These are phyloP conservation scores for Oopsacas minuta DNA, from an alignment of 37 sponge, comb jelly and placozoan species.

Conservation along the genomic window DNA sequence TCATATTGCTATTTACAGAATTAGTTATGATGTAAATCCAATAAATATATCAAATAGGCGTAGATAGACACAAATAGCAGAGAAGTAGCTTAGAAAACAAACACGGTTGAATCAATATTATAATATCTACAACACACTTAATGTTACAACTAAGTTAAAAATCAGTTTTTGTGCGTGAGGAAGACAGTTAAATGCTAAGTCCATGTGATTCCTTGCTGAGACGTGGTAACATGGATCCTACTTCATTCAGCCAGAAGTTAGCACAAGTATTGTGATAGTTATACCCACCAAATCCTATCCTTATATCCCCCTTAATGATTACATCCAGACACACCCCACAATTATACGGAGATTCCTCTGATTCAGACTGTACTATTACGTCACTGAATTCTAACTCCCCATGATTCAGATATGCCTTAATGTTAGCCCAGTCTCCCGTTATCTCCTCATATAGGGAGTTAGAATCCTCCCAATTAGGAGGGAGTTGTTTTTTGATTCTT, in stretches of 20 bases:
- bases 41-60: too few species aligned
- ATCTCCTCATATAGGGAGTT: not conserved
- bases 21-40: not conserved
- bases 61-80: not conserved
- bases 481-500: not conserved
- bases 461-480: not conserved
- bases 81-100: not conserved
- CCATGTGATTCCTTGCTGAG: not conserved
- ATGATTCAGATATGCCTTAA: not conserved
- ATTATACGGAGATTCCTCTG: not conserved
- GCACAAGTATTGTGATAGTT: not conserved
- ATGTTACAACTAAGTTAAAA: not conserved
- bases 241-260: slow-evolving; percentile 13
- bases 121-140: not conserved
- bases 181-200: not conserved
- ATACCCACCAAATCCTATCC: not conserved
- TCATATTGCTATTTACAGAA: not conserved
- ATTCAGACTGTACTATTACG: not conserved
- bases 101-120: not conserved
- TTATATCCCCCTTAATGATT: not conserved
- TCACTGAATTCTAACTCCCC: not conserved
- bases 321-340: slow-evolving; percentile 11
- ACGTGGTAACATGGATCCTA: not conserved
- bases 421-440: not conserved
- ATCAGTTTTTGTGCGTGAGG: not conserved